Conservation (phyloP, 2,797 vertebrate species). For the Cirrhinus mrigala region DNA sequence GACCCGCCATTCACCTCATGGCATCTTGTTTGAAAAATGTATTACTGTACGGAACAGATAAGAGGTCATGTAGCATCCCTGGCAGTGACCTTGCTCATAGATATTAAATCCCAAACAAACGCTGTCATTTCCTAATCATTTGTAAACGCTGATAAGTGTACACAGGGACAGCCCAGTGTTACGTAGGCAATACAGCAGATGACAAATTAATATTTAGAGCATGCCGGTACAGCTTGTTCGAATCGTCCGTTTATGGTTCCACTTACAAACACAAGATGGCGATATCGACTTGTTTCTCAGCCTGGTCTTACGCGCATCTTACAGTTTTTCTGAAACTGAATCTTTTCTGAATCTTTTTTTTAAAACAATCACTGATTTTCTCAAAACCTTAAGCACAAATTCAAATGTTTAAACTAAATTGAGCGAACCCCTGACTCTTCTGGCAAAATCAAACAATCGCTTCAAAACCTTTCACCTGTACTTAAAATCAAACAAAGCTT, state of each 20-base stretch:
- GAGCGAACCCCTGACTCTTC: too few species aligned
- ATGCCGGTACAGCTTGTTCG: neutral
- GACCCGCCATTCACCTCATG: neutral
- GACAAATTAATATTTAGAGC: neutral
- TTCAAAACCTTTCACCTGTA: too few species aligned
- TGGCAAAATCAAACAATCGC: too few species aligned
- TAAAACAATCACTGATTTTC: too few species aligned
- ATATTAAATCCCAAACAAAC: neutral
- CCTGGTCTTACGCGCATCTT: neutral
- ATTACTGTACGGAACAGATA: slow-evolving; percentile 5
- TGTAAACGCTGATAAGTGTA: neutral
- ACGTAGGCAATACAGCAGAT: neutral
- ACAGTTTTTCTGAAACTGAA: too few species aligned
- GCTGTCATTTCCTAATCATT: neutral
- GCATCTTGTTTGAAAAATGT: neutral
- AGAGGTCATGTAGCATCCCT: neutral
- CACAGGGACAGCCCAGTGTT: too few species aligned
- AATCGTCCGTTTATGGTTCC: neutral
- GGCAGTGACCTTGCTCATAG: neutral
- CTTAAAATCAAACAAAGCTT: too few species aligned
- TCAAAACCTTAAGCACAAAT: too few species aligned
- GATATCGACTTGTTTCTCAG: neutral
- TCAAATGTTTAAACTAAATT: too few species aligned
- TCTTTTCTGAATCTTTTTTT: too few species aligned
- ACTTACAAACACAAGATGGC: slow-evolving; percentile 17